Evolutionary conservation across 2,888 invertebrate genomes (phyloP), one percentile per base, ranked within the genome.

Genomic region (Alcis repandata): DNA sequence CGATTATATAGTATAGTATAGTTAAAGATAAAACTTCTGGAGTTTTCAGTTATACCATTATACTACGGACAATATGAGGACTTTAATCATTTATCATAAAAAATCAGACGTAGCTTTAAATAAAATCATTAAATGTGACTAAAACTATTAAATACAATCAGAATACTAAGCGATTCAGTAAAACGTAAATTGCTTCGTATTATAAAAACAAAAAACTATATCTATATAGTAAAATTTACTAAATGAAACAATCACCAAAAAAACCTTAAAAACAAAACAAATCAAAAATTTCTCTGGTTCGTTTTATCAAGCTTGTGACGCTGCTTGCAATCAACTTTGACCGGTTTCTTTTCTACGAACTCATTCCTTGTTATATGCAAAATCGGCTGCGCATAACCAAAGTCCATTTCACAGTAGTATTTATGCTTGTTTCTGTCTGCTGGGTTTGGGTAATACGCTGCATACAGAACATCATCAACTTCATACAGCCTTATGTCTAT

Each of bases 381-480:
- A n/a, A 91, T 87, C 0, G 92, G 91, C 49, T 89, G 87, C 0
- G 88, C 82, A n/a, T 62, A 78, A 1, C 90, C 94, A 51, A 85
- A 92, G 15, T 94, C 93, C 73, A 90, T 75, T 69, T 94, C 94
- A 65, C 94, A 89, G 59, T 95, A 95, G 82, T 95, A 95, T 9
- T 91, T 77, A 62, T 94, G 93, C 53, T 94, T 94, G 72, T 92
- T 95, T 59, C 91, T 88, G 64, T 92, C 84, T 0, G 89, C 87
- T 0, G 91, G 91, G 20, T 91, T 91, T 0, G 89, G 89, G 54
- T 89, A 88, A 40, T 90, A 91, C 0, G 92, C 92, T 0, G 91
- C 89, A 17, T 85, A 71, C 0, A 91, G 62, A 0, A 81, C 58
- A 0, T 77, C 84, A 67, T 92, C 92, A 0, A 89, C 91, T 57